Conservation (phyloP, 2,888 invertebrate genomes). For the Nycteola revayana region DNA sequence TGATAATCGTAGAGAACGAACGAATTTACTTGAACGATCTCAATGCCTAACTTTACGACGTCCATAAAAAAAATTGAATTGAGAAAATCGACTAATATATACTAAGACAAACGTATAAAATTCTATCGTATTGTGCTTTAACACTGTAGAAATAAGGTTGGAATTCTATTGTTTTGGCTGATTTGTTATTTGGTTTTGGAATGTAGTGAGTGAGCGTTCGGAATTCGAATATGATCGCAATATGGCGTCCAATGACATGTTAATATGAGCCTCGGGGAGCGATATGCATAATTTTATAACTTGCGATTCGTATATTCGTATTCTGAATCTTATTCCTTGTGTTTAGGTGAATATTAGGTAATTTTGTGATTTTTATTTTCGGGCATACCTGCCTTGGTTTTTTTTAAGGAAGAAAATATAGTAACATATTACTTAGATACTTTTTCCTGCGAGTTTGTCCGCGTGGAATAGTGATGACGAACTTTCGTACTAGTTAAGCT, state of each 20-base stretch:
- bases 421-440: too few species aligned
- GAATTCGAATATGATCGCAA: slow-evolving; percentile 72
- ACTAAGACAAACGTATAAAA: slow-evolving; percentile 26
- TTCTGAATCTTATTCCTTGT: slow-evolving; percentile 26
- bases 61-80: slow-evolving; percentile 54
- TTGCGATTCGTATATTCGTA: slow-evolving; percentile 39
- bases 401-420: too few species aligned
- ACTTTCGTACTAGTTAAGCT: too few species aligned
- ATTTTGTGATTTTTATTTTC: too few species aligned
- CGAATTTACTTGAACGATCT: slow-evolving; percentile 61
- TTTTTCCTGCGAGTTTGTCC: too few species aligned
- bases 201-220: slow-evolving; percentile 48
- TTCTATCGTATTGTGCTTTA: slow-evolving; percentile 7
- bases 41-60: slow-evolving; percentile 58
- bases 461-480: too few species aligned
- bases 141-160: slow-evolving; percentile 28
- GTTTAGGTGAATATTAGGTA: slow-evolving; percentile 23
- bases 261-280: slow-evolving; percentile 64
- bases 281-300: slow-evolving; percentile 77
- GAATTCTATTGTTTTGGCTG: slow-evolving; percentile 22
- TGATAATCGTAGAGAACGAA: slow-evolving; percentile 69
- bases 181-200: slow-evolving; percentile 24
- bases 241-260: slow-evolving; percentile 77
- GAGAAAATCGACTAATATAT: slow-evolving; percentile 52
- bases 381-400: too few species aligned